These are phyloP conservation scores for Stenodera caucasica DNA, from an alignment of 2,888 invertebrate genomes.

Conservation along the genomic window DNA sequence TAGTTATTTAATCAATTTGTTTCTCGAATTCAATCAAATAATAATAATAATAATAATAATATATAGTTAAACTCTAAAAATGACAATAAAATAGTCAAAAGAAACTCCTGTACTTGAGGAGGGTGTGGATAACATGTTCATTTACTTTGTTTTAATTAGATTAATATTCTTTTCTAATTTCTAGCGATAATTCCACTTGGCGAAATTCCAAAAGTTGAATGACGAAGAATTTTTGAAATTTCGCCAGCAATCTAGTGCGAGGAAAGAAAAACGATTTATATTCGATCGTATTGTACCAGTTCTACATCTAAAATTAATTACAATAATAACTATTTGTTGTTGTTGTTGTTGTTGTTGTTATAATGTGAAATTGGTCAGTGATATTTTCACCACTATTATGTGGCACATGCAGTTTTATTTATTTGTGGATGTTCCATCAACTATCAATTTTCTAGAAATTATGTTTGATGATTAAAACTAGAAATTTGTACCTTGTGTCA, in stretches of 20 bases:
- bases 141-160: not conserved
- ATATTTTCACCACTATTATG: slow-evolving; percentile 39
- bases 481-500: slow-evolving; percentile 18
- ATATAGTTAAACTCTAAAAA: slow-evolving; percentile 18
- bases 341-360: slow-evolving; percentile 28
- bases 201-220: slow-evolving; percentile 2
- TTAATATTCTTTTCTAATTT: not conserved
- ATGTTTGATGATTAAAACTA: slow-evolving; percentile 11
- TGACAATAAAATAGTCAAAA: slow-evolving; percentile 25
- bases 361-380: slow-evolving; percentile 52
- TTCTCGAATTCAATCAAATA: not conserved
- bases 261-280: not conserved
- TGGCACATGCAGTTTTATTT: slow-evolving; percentile 40
- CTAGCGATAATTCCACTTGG: slow-evolving; percentile 16
- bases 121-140: not conserved
- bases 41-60: not conserved
- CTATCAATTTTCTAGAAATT: slow-evolving; percentile 28
- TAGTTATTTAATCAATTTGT: slow-evolving; percentile 4
- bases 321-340: not conserved
- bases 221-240: slow-evolving; percentile 2
- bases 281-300: slow-evolving; percentile 10
- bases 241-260: slow-evolving; percentile 21
- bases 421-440: slow-evolving; percentile 41
- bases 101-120: slow-evolving; percentile 17
- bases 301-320: slow-evolving; percentile 43